Evolutionary conservation across 2,113 vertebrate species (phyloP), one percentile per base, ranked within the genome.

Genomic region (Promerops cafer): DNA sequence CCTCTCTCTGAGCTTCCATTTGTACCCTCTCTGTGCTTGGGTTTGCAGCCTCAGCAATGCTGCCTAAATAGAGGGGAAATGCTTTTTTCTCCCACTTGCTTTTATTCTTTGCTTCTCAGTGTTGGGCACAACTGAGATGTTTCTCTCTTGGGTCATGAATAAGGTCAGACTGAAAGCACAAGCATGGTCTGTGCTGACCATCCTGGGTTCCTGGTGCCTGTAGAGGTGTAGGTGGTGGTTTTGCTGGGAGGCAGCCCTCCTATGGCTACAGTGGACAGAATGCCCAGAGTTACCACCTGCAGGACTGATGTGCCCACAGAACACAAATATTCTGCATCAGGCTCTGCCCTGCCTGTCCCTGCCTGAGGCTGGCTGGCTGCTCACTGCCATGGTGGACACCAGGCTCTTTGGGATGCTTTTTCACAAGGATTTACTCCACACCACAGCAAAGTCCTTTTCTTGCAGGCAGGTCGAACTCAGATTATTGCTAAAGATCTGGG

Each of bases 321-420:
- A 47, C 63, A 52, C 5, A 40, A 74, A 74, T 22, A 22, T 12
- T 44, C 75, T 83, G 44, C 16, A 28, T 3, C 10, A 40, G 81
- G 37, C 40, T n/a, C 40, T 89, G 57, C 45, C 54, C 31, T 1
- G 0, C 45, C 18, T 59, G 16, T 47, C 12, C 39, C 61, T 68
- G 27, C 65, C 65, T 35, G 49, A 33, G 65, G 23, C 71, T 91
- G 66, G 23, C 72, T 89, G 63, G 13, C 69, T 64, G 33, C 50
- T 65, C 0, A 0, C 39, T 80, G 72, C 42, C 10, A 0, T 9
- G 40, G 30, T 13, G 44, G 30, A 13, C 65, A n/a, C 4, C 3
- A 4, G 6, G 5, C 12, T 8, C 24, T 54, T 53, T 20, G 54
- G 39, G 60, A 42, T 59, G 69, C 24, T 47, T 64, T 63, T 71